phyloP scores from a whole-genome alignment of 2,113 vertebrate genomes.

The Tricholaema leucomelas region DNA sequence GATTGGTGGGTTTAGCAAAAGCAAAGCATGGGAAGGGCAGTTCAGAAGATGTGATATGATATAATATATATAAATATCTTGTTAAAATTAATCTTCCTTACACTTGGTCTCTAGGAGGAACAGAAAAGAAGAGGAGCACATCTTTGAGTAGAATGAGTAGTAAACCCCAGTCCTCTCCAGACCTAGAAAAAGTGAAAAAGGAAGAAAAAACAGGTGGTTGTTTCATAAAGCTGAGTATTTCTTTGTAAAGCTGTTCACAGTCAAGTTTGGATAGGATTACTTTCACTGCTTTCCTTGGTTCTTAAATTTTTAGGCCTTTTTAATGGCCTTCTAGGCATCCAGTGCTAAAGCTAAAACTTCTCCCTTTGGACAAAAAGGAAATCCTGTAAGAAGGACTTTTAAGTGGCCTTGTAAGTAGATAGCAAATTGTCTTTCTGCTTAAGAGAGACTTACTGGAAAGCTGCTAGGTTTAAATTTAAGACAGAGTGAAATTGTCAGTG shows the following conservation, averaged over 20 bases:
- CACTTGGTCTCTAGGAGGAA: conserved; percentile 80
- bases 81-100: conserved; percentile 60
- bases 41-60: background rate
- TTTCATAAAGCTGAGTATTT: conserved; percentile 19
- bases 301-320: background rate
- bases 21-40: background rate
- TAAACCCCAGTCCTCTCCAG: conserved; percentile 75
- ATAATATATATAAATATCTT: background rate
- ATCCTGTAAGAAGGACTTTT: background rate
- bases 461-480: background rate
- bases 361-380: background rate
- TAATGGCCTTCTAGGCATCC: background rate
- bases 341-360: background rate
- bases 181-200: conserved; percentile 80
- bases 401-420: background rate
- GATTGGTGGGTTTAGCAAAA: background rate
- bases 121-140: conserved; percentile 86
- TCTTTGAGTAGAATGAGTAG: conserved; percentile 85
- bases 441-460: background rate
- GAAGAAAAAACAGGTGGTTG: conserved; percentile 84
- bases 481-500: background rate
- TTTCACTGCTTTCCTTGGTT: background rate
- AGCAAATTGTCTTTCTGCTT: background rate
- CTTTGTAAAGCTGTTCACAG: background rate
- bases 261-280: background rate